A percentile compares a stretch with the other conserved stretches of the same genome.
These are phyloP conservation scores for Ploceus nigricollis DNA, from an alignment of 2,113 vertebrate genomes.

Conservation along the genomic window DNA sequence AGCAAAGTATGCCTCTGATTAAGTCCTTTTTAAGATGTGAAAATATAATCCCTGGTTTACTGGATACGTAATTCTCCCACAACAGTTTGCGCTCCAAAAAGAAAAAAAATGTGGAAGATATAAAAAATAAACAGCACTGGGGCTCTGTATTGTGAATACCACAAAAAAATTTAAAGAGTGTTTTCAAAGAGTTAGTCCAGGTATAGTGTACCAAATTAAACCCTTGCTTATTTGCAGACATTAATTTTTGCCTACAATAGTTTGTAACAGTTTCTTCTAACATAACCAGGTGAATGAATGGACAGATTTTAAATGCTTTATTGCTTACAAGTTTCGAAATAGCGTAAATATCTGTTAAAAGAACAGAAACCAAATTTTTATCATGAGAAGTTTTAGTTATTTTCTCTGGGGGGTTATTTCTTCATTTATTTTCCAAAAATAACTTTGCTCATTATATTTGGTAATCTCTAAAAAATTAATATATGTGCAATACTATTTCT, in stretches of 20 bases:
- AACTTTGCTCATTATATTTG: background rate
- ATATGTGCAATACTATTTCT: background rate
- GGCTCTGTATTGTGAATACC: background rate
- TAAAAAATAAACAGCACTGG: background rate
- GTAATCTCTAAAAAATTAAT: background rate
- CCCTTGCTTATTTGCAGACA: background rate
- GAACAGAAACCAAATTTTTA: background rate
- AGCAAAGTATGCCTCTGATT: background rate
- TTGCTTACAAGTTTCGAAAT: background rate
- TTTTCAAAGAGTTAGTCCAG: background rate
- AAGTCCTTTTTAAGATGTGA: background rate
- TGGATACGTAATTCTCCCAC: background rate
- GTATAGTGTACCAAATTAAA: background rate
- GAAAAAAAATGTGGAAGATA: background rate
- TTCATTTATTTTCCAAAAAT: background rate
- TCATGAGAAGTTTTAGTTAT: background rate
- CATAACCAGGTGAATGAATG: background rate
- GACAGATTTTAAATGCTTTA: constrained; percentile 50
- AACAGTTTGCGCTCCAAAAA: background rate
- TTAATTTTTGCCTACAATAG: background rate
- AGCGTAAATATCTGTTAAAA: background rate
- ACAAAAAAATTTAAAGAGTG: background rate
- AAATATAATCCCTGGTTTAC: background rate
- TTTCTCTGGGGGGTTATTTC: background rate
- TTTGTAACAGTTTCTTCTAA: background rate